These are phyloP conservation scores for Globicephala melas DNA, from an alignment of 2,113 vertebrate genomes.

Conservation along the genomic window DNA sequence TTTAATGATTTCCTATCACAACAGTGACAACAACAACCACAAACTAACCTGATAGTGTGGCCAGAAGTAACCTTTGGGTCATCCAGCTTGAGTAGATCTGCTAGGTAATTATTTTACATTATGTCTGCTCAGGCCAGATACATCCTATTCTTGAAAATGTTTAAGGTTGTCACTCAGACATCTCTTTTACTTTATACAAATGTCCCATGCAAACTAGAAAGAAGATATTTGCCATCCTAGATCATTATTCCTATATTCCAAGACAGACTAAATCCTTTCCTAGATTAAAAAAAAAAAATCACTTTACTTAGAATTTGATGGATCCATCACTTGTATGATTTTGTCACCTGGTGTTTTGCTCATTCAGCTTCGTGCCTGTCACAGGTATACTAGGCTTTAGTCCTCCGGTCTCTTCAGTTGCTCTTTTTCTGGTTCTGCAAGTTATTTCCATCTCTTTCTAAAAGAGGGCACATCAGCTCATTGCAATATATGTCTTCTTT, in stretches of 20 bases:
- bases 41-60: background rate
- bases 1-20: conserved; percentile 49
- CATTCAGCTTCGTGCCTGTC: conserved; percentile 7
- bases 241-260: background rate
- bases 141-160: background rate
- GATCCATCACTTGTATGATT: background rate
- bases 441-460: conserved; percentile 46
- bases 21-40: background rate
- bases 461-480: background rate
- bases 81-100: background rate
- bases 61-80: background rate
- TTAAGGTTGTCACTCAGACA: background rate
- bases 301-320: background rate
- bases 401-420: conserved; percentile 27
- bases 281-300: background rate
- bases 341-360: background rate
- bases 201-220: background rate
- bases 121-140: background rate
- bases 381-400: background rate
- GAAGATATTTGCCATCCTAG: background rate
- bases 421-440: background rate
- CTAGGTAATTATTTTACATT: background rate
- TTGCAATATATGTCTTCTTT: background rate
- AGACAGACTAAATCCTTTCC: background rate
- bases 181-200: background rate